Evolutionary conservation across 2,113 vertebrate species (phyloP), one percentile per base, ranked within the genome.

Genomic region (Neodontobutis hainanensis): DNA sequence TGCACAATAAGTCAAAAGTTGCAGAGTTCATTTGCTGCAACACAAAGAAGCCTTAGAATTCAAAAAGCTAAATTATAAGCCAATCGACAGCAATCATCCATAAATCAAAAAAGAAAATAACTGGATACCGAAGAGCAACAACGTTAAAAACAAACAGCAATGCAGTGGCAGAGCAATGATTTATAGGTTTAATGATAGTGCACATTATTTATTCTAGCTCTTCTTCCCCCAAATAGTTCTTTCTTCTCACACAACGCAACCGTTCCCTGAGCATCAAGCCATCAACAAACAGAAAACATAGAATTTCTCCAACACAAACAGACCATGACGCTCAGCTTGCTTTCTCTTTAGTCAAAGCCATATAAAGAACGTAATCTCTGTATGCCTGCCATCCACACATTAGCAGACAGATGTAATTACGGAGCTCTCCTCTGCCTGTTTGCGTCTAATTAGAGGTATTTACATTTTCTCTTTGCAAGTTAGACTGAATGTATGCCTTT

Each of bases 361-460:
- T 51, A 76, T 60, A 82, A 82, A 87, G 70, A 77, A 82, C 15
- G 16, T 58, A 87, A 81, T 87, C 85, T 78, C 85, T 67, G 88
- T 63, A 69, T 75, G 73, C 69, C 74, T 75, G 62, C 67, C 66
- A 82, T 83, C 75, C 71, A 61, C 82, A 84, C 78, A 89, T 85
- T 78, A 77, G 73, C 76, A 83, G 72, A 80, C 45, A 82, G 70
- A 85, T 87, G 87, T 87, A 89, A 91, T 92, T 88, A 89, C 61
- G 76, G 65, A 61, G 75, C 73, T 76, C 77, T 81, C 82, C 70
- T 87, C 63, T 74, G 74, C 79, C 68, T 83, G 81, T 80, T 81
- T 80, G 65, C 74, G 73, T 85, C 78, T 89, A 86, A 86, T 85
- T 89, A 84, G 80, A 75, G 70, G 83, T 84, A 87, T 87, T 86